Evolutionary conservation across 2,888 invertebrate genomes (phyloP).

Genomic region (Xestia c-nigrum): DNA sequence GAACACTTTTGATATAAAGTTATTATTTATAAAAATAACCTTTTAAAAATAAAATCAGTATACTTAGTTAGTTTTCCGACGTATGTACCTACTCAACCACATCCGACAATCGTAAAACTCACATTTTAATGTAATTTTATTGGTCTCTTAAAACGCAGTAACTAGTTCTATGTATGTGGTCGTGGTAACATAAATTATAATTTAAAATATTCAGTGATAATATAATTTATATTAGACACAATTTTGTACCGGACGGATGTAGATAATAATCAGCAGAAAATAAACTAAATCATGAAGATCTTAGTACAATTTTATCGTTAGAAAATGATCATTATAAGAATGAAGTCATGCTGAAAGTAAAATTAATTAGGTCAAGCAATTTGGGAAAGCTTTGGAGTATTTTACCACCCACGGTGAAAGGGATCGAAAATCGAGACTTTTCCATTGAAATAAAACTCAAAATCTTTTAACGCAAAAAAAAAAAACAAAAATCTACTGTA

Average conservation of each 20-base stretch:
- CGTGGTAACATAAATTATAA: constrained; percentile 27
- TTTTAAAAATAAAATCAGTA: background rate
- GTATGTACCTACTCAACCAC: background rate
- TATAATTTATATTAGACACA: constrained; percentile 34
- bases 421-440: background rate
- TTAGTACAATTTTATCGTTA: constrained; percentile 29
- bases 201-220: constrained; percentile 41
- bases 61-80: background rate
- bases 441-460: background rate
- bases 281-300: constrained; percentile 33
- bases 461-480: background rate
- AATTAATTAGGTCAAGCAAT: constrained; percentile 18
- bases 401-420: background rate
- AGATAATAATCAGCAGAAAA: constrained; percentile 37
- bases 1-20: background rate
- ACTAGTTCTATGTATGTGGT: constrained; percentile 6
- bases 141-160: constrained; percentile 8
- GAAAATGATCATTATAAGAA: constrained; percentile 1
- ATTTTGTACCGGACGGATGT: constrained; percentile 50
- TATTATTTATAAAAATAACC: background rate
- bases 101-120: background rate
- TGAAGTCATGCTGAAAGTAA: constrained; percentile 16
- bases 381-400: background rate
- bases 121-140: constrained; percentile 20
- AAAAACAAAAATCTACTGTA: too few species aligned